Percentiles rank a stretch among this genome's conserved stretches.
Evolutionary conservation across 2,797 vertebrate species (phyloP).

Genomic region (Hylomyscus alleni): DNA sequence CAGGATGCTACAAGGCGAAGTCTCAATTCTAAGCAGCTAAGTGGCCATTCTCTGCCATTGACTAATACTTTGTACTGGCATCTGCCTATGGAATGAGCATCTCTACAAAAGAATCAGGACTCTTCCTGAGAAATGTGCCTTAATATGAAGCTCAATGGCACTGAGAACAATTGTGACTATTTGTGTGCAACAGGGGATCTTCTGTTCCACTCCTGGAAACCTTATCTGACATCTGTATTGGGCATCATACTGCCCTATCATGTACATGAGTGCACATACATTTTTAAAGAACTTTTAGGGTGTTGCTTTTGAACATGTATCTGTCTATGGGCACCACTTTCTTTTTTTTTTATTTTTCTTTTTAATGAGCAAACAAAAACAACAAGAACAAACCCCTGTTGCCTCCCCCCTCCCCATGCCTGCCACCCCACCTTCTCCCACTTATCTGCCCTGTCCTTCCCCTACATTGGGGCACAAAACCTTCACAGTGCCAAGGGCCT

Average conservation of each 20-base stretch:
- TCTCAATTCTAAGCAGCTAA: neutral
- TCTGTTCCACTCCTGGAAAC: neutral
- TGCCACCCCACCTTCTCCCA: too few relatives aligned
- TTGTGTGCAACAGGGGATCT: too few relatives aligned
- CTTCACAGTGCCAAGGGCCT: too few relatives aligned
- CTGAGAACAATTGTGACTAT: neutral
- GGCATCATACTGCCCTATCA: neutral
- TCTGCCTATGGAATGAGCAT: neutral
- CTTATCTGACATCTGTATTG: neutral
- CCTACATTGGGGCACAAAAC: too few relatives aligned
- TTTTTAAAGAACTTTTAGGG: constrained; percentile 20
- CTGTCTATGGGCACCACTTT: neutral
- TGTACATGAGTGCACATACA: neutral
- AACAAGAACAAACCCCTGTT: too few relatives aligned
- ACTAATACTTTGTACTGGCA: neutral
- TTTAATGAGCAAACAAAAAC: too few relatives aligned
- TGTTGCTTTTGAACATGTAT: constrained; percentile 45
- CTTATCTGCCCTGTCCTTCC: too few relatives aligned
- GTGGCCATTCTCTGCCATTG: neutral
- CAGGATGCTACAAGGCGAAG: neutral
- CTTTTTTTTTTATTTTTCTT: too few relatives aligned
- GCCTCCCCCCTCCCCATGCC: too few relatives aligned
- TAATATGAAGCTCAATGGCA: neutral
- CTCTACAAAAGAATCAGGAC: neutral
- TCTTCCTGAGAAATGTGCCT: neutral